Evolutionary conservation across 2,888 invertebrate species (phyloP).

Genomic region (Cartodere bifasciata): DNA sequence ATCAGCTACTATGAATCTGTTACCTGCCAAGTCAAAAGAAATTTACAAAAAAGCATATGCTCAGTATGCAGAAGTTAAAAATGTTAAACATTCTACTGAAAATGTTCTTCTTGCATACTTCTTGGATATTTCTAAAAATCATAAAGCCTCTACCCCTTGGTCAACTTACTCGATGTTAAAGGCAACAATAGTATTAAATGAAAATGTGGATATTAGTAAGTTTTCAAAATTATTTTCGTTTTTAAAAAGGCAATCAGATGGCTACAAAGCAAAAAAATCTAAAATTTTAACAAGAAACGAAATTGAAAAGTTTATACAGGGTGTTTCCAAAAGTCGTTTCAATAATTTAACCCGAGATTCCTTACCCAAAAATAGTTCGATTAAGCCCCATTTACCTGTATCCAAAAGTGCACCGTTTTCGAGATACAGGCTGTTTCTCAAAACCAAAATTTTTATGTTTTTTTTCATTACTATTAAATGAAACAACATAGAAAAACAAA

Average conservation of each 20-base stretch:
- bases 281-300: neutral
- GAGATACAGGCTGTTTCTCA: too few relatives aligned
- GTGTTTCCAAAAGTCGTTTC: too few relatives aligned
- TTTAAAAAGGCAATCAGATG: constrained; percentile 2
- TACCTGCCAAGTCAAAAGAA: neutral
- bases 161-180: constrained; percentile 3
- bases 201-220: constrained; percentile 2
- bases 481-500: too few relatives aligned
- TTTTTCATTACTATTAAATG: too few relatives aligned
- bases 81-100: neutral
- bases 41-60: neutral
- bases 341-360: too few relatives aligned
- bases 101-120: neutral
- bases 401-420: too few relatives aligned
- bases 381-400: too few relatives aligned
- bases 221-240: constrained; percentile 1
- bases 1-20: too few relatives aligned
- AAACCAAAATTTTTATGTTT: too few relatives aligned
- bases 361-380: too few relatives aligned
- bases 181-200: neutral
- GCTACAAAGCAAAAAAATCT: constrained; percentile 3
- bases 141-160: neutral
- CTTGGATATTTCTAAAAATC: neutral
- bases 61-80: neutral
- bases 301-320: neutral